Percentiles rank a stretch among this genome's conserved stretches.
Conservation (phyloP, 2,113 vertebrate genomes). For the Dermatemys mawii region DNA sequence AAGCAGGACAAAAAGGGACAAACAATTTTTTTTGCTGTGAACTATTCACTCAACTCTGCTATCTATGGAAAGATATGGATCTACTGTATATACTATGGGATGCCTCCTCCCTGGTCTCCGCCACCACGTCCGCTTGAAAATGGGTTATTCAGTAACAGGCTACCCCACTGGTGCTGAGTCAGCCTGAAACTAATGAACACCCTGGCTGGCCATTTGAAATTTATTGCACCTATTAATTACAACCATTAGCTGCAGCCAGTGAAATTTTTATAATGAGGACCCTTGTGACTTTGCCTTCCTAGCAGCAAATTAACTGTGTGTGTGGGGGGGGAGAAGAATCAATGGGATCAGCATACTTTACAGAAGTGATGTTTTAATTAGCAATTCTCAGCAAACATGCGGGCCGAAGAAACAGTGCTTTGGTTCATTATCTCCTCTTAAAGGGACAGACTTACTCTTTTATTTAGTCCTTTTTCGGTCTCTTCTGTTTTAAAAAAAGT, state of each 20-base stretch:
- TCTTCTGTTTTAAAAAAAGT: not conserved
- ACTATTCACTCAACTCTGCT: conserved; percentile 16
- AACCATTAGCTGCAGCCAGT: conserved; percentile 71
- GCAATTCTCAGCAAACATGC: conserved; percentile 68
- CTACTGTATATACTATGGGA: not conserved
- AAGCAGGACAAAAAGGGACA: not conserved
- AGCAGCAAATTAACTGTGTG: conserved; percentile 71
- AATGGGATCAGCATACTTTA: conserved; percentile 67
- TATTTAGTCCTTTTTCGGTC: conserved; percentile 15
- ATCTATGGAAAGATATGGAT: not conserved
- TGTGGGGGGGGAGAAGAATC: conserved; percentile 53
- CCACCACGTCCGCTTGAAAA: conserved; percentile 49
- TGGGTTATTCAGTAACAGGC: conserved; percentile 77
- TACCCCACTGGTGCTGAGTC: conserved; percentile 79
- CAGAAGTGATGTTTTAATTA: conserved; percentile 77
- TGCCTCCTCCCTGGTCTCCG: conserved; percentile 25
- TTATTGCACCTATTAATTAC: conserved; percentile 80
- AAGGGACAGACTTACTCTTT: conserved; percentile 56
- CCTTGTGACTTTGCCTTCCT: conserved; percentile 65
- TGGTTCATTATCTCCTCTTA: conserved; percentile 72
- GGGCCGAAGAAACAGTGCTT: conserved; percentile 56
- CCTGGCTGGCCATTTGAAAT: conserved; percentile 76
- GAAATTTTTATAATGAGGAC: conserved; percentile 75
- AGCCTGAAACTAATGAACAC: conserved; percentile 77
- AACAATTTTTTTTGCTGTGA: not conserved